Conservation (phyloP, 2,888 invertebrate genomes). For the Phaedon cochleariae region DNA sequence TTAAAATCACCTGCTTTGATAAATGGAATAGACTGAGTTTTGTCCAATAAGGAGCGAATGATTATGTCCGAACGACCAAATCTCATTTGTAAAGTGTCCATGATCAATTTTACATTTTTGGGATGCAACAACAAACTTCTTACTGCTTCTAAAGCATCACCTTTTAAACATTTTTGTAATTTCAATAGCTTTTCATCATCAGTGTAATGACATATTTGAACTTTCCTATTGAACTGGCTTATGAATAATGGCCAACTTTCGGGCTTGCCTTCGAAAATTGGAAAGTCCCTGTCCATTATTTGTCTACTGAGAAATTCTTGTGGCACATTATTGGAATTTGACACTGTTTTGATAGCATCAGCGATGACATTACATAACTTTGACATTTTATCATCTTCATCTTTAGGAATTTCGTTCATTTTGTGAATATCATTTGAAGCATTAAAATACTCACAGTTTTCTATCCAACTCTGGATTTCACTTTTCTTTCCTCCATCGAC, state of each 20-base stretch:
- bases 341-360: neutral
- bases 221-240: slow-evolving; percentile 3
- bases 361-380: slow-evolving; percentile 3
- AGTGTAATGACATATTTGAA: neutral
- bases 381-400: neutral
- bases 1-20: slow-evolving; percentile 6
- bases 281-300: neutral
- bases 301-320: neutral
- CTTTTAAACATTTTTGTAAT: neutral
- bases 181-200: neutral
- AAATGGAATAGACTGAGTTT: neutral
- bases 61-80: neutral
- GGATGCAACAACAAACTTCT: slow-evolving; percentile 9
- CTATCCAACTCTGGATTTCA: neutral
- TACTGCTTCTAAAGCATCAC: neutral
- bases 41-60: neutral
- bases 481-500: neutral
- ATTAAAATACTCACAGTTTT: neutral
- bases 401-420: neutral
- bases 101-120: neutral
- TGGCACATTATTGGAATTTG: neutral
- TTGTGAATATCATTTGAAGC: neutral
- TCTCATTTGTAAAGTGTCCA: neutral
- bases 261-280: neutral
- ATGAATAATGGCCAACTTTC: slow-evolving; percentile 2